Evolutionary conservation across 2,888 invertebrate genomes (phyloP).

Genomic region (Cacoxenus indagator): DNA sequence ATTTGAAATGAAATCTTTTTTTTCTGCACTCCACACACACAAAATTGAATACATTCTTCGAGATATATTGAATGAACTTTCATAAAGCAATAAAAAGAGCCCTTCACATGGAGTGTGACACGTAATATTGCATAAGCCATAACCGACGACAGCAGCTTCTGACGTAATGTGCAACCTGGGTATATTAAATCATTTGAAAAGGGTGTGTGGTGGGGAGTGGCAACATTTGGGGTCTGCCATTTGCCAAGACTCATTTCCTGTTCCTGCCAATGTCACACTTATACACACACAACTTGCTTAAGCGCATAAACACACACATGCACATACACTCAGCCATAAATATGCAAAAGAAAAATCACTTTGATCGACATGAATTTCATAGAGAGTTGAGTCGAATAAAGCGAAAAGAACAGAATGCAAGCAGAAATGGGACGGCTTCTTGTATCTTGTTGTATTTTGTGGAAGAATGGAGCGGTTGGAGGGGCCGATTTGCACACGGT

Average conservation of each 20-base stretch:
- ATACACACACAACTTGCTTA: neutral
- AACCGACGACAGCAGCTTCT: constrained; percentile 10
- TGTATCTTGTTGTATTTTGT: neutral
- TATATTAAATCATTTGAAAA: constrained; percentile 25
- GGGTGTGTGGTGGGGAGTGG: neutral
- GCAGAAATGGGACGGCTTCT: neutral
- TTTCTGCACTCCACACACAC: too few species aligned
- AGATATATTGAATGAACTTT: neutral
- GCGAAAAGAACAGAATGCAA: neutral
- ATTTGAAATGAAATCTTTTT: neutral
- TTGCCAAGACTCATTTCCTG: constrained; percentile 14
- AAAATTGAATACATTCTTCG: neutral
- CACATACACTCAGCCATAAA: neutral
- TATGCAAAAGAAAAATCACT: constrained; percentile 15
- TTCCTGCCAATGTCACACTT: constrained; percentile 5
- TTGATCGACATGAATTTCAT: constrained; percentile 13
- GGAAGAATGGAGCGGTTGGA: too few species aligned
- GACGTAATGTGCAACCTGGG: constrained; percentile 19
- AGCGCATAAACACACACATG: neutral
- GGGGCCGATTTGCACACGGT: neutral
- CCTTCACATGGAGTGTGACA: neutral
- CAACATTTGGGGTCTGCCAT: neutral
- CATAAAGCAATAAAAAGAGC: neutral
- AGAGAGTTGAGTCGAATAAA: neutral
- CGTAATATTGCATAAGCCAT: neutral